Percentiles rank a stretch among this genome's conserved stretches.
Evolutionary conservation across 2,797 vertebrate genomes (phyloP).

Genomic region (Sebastes oblongus): DNA sequence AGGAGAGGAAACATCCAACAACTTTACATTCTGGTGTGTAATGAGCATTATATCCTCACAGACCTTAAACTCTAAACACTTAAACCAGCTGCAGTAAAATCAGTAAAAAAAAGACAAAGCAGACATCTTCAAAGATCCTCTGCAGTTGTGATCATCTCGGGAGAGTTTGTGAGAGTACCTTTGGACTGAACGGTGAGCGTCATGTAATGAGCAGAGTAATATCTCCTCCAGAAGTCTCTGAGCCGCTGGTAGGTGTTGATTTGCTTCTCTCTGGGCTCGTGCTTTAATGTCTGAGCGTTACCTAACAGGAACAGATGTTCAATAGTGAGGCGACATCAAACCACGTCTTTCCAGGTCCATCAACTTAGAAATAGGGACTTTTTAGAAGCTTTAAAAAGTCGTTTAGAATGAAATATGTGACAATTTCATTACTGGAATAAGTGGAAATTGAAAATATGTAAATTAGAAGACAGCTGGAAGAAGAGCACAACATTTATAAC

Average conservation of each 20-base stretch:
- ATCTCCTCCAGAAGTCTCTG: constrained; percentile 89
- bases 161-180: constrained; percentile 78
- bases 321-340: neutral
- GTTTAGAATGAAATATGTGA: neutral
- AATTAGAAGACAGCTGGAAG: neutral
- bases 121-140: neutral
- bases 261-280: constrained; percentile 87
- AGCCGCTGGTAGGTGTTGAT: constrained; percentile 91
- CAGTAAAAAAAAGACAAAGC: neutral
- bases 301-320: constrained; percentile 72
- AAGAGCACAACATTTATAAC: neutral
- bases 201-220: constrained; percentile 97
- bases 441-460: neutral
- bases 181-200: constrained; percentile 93
- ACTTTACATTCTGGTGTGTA: neutral
- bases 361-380: neutral
- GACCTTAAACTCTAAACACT: neutral
- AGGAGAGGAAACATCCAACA: neutral
- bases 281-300: constrained; percentile 93
- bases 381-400: neutral
- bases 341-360: neutral
- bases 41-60: neutral
- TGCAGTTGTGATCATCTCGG: neutral
- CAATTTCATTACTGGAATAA: neutral
- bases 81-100: neutral